Evolutionary conservation across 2,888 invertebrate species (phyloP).

Genomic region (Philhelius pedissequus): DNA sequence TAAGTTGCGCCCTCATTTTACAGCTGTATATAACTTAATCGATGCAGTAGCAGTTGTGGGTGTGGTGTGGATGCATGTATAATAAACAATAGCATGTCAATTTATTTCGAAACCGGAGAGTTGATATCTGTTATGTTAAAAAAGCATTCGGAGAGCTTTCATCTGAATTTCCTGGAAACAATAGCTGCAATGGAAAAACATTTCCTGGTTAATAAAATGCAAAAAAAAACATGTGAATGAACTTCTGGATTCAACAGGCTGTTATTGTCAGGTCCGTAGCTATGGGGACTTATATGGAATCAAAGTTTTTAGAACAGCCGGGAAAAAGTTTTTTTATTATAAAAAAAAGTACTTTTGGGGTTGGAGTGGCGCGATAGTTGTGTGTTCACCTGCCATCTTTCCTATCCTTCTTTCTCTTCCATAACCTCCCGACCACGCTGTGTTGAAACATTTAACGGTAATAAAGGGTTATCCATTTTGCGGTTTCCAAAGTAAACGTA

Average conservation of each 20-base stretch:
- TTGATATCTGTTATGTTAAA: slow-evolving; percentile 9
- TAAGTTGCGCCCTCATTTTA: slow-evolving; percentile 4
- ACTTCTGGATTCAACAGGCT: slow-evolving; percentile 2
- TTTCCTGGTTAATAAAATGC: slow-evolving; percentile 38
- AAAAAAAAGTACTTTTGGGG: too few species aligned
- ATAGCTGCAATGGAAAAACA: slow-evolving; percentile 12
- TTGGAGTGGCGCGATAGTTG: too few species aligned
- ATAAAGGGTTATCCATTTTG: too few species aligned
- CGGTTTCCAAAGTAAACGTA: too few species aligned
- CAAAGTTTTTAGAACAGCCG: too few species aligned
- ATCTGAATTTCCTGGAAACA: slow-evolving; percentile 38
- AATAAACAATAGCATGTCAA: slow-evolving; percentile 36
- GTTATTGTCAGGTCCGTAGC: background rate
- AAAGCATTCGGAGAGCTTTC: slow-evolving; percentile 24
- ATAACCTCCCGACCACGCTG: too few species aligned
- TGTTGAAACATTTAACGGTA: too few species aligned
- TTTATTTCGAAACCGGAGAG: slow-evolving; percentile 26
- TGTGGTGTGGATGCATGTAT: background rate
- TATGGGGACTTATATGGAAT: too few species aligned
- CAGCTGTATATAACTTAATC: background rate
- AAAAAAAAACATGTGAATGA: slow-evolving; percentile 38
- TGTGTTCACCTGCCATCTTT: too few species aligned
- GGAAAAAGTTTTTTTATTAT: too few species aligned
- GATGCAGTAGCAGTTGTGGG: background rate
- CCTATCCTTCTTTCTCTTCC: too few species aligned